These are phyloP conservation scores for Rhineura floridana DNA, from an alignment of 2,113 vertebrate species.

Conservation along the genomic window DNA sequence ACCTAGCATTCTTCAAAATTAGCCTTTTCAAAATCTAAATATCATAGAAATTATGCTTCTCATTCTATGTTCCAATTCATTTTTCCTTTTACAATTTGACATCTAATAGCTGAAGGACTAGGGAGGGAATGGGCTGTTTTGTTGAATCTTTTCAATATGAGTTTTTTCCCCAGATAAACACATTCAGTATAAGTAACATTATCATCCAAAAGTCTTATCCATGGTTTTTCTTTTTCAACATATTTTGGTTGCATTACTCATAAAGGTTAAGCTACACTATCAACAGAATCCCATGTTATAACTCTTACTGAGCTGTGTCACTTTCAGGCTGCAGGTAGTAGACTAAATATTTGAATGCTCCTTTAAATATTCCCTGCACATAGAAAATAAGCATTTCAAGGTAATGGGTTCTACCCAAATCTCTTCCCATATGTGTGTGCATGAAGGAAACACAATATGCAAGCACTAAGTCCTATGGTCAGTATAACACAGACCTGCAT, in stretches of 20 bases:
- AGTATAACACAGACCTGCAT: background rate
- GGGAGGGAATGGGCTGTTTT: background rate
- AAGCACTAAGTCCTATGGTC: too few relatives aligned
- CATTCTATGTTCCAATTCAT: slow-evolving; percentile 6
- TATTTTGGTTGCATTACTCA: background rate
- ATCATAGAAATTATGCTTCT: slow-evolving; percentile 10
- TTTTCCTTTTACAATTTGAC: background rate
- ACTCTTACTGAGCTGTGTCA: background rate
- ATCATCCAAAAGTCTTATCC: background rate
- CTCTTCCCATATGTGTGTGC: too few relatives aligned
- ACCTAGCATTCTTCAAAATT: slow-evolving; percentile 37
- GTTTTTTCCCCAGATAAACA: background rate
- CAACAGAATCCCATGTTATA: background rate
- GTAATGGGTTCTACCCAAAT: too few relatives aligned
- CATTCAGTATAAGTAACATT: background rate
- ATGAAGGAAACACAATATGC: background rate
- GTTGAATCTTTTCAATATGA: background rate
- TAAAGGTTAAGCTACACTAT: background rate
- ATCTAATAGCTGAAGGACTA: background rate
- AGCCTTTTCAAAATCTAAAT: slow-evolving; percentile 37
- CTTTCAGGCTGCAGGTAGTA: background rate
- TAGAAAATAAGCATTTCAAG: background rate
- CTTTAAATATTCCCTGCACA: background rate
- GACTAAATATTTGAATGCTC: background rate
- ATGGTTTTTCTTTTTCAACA: background rate